Base-by-base conservation (phyloP, 2,797 vertebrate genomes). In the Diplodus puntazzo region DNA sequence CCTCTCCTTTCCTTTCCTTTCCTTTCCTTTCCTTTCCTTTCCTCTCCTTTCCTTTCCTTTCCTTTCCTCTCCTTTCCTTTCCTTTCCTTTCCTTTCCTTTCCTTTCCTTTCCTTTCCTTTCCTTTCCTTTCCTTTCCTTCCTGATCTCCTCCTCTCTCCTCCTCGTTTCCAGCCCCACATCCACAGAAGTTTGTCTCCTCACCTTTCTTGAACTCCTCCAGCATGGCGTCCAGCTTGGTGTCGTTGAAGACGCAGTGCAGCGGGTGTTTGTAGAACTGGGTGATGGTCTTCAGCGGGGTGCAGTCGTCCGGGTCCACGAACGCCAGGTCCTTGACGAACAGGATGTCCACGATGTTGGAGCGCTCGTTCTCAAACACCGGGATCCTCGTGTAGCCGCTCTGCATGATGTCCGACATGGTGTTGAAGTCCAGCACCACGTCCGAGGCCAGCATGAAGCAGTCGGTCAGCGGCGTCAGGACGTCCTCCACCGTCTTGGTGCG, bases 181-280 rank as follows among this genome's bases (percentile, higher is more conserved):
- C 30, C 30, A 34, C 34, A 34, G 34, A 34, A 34, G 34, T 9
- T 9, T 34, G 34, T 34, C 34, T 9, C 8, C 96, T 96, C 93
- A 99, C 98, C 98, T 96, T 99, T 99, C 94, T 99, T 99, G 92
- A 99, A 99, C 93, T 99, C 98, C 91, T 99, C 97, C 57, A 99
- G 94, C 93, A 99, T 97, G 0, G 97, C 96, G 86, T 99, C 98
- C 81, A 99, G 95, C 13, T 97, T 97, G 0, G 97, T 98, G 90
- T 99, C 98, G 4, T 97, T 97, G 95, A 99, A 99, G 82, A 99
- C 98, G 68, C 96, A 98, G 94, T 99, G 98, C 83, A 99, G 94
- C 3, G 97, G 97, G 77, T 97, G 96, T 69, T 95, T 97, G 95
- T 99, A 99, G 94, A 99, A 99, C 90, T 97, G 97, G 11, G 98